Base-by-base conservation (phyloP, 2,797 vertebrate genomes). In the Mus spretus region DNA sequence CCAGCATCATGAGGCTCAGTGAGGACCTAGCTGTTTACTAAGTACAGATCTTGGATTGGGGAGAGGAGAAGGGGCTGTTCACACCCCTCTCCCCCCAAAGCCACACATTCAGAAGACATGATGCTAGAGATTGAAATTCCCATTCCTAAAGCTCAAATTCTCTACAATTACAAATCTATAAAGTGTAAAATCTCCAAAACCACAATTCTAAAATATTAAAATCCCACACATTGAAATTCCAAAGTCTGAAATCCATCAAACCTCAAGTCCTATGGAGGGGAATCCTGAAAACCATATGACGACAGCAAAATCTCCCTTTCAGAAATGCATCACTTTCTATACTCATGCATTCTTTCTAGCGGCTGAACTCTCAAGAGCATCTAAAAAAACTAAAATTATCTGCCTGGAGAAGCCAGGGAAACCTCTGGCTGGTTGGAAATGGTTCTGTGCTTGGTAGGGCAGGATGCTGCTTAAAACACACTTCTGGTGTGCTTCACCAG, bases 1-100 rank as follows among this genome's bases (percentile, higher is more conserved):
- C 22, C 1, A 37, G 70, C n/a, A 2, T 86, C 5, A 0, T 3
- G n/a, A 22, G n/a, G 26, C 5, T 9, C 0, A 86, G 22, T 19
- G 40, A 6, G 6, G 34, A 50, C 31, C 61, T 3, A 4, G 44
- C 40, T n/a, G 22, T 44, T 80, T 9, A 65, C 37, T 53, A 15
- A 77, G 24, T 47, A 12, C 22, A 67, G 11, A 74, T 67, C 11
- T 0, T 22, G 6, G 34, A 14, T 2, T 47, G 3, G 10, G 34
- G 47, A n/a, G 47, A 24, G 47, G 12, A 8, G 11, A 61, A 20
- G 55, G 28, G 28, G 11, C 37, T 28, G 44, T 20, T 78, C 57
- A n/a, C 20, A n/a, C 8, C 17, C 31, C 61, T 10, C 67, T 34
- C 24, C 19, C 44, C 13, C 40, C 12, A 63, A 75, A 89, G 15